These are phyloP conservation scores for Sycophila sp. DNA, from an alignment of 1,140 invertebrate genomes.

Conservation along the genomic window DNA sequence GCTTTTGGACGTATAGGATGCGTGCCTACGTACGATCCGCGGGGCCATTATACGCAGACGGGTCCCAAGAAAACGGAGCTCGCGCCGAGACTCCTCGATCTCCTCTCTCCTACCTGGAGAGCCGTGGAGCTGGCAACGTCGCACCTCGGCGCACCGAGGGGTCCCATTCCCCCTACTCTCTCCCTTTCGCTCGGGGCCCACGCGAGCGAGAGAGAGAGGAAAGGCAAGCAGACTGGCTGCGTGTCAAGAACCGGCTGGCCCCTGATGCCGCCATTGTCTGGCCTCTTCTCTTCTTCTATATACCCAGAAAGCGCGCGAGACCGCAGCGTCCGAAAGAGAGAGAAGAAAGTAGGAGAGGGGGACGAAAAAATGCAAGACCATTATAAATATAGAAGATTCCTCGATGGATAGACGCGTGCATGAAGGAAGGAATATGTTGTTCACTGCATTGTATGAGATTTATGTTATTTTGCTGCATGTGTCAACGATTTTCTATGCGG, in stretches of 20 bases:
- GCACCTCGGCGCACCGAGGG: not conserved
- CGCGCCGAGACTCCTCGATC: not conserved
- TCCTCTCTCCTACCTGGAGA: slow-evolving; percentile 14
- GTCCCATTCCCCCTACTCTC: not conserved
- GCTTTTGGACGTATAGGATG: too few species aligned
- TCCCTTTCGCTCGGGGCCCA: not conserved
- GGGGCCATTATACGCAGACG: not conserved
- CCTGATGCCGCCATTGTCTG: slow-evolving; percentile 61
- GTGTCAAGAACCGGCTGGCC: slow-evolving; percentile 64
- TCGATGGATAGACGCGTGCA: not conserved
- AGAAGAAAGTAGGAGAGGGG: not conserved
- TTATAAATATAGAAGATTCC: not conserved
- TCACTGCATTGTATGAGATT: not conserved
- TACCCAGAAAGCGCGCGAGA: slow-evolving; percentile 1
- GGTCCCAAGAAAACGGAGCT: not conserved
- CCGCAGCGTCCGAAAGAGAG: slow-evolving; percentile 1
- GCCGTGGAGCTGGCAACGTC: slow-evolving; percentile 6
- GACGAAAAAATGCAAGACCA: not conserved
- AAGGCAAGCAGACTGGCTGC: slow-evolving; percentile 32
- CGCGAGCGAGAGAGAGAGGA: not conserved
- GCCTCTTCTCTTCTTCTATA: slow-evolving; percentile 5
- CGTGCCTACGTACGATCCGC: not conserved
- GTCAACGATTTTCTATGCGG: not conserved
- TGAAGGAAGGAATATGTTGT: not conserved
- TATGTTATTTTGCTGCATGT: not conserved